Evolutionary conservation across 2,888 invertebrate species (phyloP), one percentile per base, ranked within the genome.

Genomic region (Phortica okadai): DNA sequence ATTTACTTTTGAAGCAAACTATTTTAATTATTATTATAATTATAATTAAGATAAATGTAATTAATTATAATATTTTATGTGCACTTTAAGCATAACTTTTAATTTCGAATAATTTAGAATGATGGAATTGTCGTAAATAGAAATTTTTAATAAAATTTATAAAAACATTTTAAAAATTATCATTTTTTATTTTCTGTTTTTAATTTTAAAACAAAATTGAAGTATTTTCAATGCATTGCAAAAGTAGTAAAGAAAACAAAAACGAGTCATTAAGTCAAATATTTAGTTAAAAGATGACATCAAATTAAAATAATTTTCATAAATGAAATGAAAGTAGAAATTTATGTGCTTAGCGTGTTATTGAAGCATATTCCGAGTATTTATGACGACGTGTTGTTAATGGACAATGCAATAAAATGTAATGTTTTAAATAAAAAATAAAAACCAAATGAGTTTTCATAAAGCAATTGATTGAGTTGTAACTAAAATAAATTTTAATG

Each of bases 301-400:
- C 82, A 78, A 80, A 82, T 79, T 79, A 76, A 81, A 83, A 82
- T 73, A 81, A 82, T 86, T 84, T 86, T 86, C 78, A 83, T 86
- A 86, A 86, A 85, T 84, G 45, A 78, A 87, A 82, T 84, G 83
- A 83, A 86, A 82, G 84, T 87, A 87, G 88, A 83, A 81, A 84
- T 88, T 82, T 83, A 83, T 88, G 87, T 88, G 88, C 87, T 88
- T 88, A 88, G 88, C 84, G 81, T 80, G 86, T 87, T 87, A 85
- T 81, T 81, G 67, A 42, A 67, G 42, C 14, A 67, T 54, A 54
- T 72, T 72, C 50, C 45, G 50, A 69, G 10, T 69, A 25, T 21
- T 59, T 59, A 21, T 59, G 59, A 59, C 25, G 59, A n/a, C 25
- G 59, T 25, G 16, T 25, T 45, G 56, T 54, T 72, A 54, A 54